Conservation (phyloP, 2,888 invertebrate species). For the Microctonus hyperodae region DNA sequence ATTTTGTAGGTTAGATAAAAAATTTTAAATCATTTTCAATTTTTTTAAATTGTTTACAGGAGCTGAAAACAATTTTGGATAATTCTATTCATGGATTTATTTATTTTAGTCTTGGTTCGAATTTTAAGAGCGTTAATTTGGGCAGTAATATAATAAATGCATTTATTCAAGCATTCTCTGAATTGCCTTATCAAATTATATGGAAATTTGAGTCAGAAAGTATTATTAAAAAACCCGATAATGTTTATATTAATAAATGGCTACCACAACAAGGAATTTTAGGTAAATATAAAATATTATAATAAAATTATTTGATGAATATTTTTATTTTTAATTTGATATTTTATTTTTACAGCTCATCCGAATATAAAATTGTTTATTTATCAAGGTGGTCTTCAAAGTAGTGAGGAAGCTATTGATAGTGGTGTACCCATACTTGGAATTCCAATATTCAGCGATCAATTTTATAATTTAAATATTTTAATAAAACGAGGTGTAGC, state of each 20-base stretch:
- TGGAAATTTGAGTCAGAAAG: slow-evolving; percentile 43
- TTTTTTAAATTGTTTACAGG: not conserved
- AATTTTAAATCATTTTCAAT: not conserved
- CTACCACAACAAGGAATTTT: slow-evolving; percentile 44
- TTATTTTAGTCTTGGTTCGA: slow-evolving; percentile 45
- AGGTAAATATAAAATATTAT: slow-evolving; percentile 28
- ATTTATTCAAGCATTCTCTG: slow-evolving; percentile 39
- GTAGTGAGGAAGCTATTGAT: slow-evolving; percentile 47
- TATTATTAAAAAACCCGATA: slow-evolving; percentile 29
- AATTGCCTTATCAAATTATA: slow-evolving; percentile 41
- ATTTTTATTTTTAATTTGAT: not conserved
- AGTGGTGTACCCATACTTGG: slow-evolving; percentile 46
- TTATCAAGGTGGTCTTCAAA: slow-evolving; percentile 49
- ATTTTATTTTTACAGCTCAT: slow-evolving; percentile 39
- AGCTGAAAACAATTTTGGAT: slow-evolving; percentile 37
- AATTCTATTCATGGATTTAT: slow-evolving; percentile 44
- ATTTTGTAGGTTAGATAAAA: too few species aligned
- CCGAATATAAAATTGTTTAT: slow-evolving; percentile 46
- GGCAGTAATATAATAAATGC: slow-evolving; percentile 12
- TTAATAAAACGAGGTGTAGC: slow-evolving; percentile 39
- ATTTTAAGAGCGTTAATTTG: slow-evolving; percentile 22
- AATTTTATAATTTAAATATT: slow-evolving; percentile 37
- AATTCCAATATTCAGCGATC: slow-evolving; percentile 46
- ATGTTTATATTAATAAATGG: slow-evolving; percentile 43
- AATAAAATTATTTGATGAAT: not conserved